Base-by-base conservation (phyloP, 2,888 invertebrate genomes). In the Stegophylla sp. region DNA sequence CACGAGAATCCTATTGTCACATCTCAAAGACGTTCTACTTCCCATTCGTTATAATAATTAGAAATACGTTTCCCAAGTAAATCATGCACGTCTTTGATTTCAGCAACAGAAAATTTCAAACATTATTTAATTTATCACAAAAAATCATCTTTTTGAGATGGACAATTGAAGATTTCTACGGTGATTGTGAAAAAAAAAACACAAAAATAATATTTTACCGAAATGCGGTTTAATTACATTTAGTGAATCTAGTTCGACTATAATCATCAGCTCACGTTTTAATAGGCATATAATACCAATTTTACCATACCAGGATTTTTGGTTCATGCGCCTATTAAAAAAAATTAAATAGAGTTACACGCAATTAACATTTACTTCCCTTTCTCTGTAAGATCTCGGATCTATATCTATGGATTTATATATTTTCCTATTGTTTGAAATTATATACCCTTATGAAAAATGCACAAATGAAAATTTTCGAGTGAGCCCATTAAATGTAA, bases 1-100 rank as follows among this genome's bases (percentile, higher is more conserved):
- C 75, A 2, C 53, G 41, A 13, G 43, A 64, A 53, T 53, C 64
- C 64, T 20, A 66, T 75, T 63, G 34, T 48, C 63, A 9, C 73
- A 17, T 45, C 41, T 43, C 51, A n/a, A 66, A 66, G n/a, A 66
- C 13, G 64, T 66, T 53, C 74, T 23, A 63, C 51, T 75, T 75
- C 75, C 53, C 75, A 66, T 76, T 76, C 53, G n/a, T 76, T 64
- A 63, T 48, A 20, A 61, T 34, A 26, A 61, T 61, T 59, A 59
- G 56, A 43, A 43, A 56, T 56, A 51, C 17, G 51, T 75, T 75
- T 64, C 75, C 51, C 64, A 75, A 64, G n/a, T 64, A 34, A 51
- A 34, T 34, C 41, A 17, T 15, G 51, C 2, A 41, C 34, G 51
- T 51, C 23, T 48, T 74, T 61, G 64, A 75, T 51, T 5, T n/a